A percentile compares a stretch with the other conserved stretches of the same genome.
phyloP scores from a whole-genome alignment of 1,140 invertebrate genomes.

The Papilio dardanus region DNA sequence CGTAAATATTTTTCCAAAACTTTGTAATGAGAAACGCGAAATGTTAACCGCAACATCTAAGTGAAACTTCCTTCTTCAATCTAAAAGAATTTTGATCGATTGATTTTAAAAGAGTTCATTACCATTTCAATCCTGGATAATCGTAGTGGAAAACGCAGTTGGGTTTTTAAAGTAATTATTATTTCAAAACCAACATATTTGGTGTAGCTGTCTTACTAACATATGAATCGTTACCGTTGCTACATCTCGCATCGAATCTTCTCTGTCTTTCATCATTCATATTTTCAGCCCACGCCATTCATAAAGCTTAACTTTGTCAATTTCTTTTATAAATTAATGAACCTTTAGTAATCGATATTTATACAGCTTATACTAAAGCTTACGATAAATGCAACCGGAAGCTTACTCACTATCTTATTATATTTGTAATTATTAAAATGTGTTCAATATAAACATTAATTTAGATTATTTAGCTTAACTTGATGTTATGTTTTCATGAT shows the following conservation, averaged over 20 bases:
- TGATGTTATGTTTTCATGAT: not conserved
- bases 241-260: not conserved
- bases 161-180: no score
- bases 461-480: no score
- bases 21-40: not conserved
- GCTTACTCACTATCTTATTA: no score
- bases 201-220: not conserved
- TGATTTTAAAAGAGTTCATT: no score
- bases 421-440: no score
- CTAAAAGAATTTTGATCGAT: no score
- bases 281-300: not conserved
- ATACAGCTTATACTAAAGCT: no score
- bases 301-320: not conserved
- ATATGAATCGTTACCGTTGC: not conserved
- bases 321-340: not conserved
- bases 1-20: not conserved
- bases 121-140: no score
- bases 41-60: not conserved
- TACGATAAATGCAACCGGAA: no score
- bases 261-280: not conserved
- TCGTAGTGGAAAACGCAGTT: no score
- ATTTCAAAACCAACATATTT: not conserved
- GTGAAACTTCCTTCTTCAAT: not conserved
- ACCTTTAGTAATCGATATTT: no score
- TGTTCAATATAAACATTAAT: no score